Conservation (phyloP, 2,113 vertebrate genomes). For the Rattus rattus region DNA sequence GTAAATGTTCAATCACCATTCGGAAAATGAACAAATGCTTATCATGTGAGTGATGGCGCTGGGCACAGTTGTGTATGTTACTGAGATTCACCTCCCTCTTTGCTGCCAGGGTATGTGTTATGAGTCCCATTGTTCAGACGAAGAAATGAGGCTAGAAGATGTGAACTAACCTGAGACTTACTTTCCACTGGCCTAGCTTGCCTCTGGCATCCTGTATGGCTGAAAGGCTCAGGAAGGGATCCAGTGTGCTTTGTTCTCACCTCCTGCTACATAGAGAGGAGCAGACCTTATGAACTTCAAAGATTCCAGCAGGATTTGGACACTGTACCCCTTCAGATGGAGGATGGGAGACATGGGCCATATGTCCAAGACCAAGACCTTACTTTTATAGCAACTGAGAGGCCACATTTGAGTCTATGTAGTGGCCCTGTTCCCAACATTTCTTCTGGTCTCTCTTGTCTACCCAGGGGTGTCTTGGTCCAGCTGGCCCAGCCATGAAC, state of each 20-base stretch:
- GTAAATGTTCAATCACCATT: background rate
- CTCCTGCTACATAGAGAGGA: background rate
- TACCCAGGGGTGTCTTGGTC: background rate
- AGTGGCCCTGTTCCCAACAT: background rate
- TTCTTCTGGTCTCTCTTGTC: background rate
- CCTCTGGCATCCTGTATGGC: background rate
- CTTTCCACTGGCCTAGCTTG: background rate
- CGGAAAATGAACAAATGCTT: background rate
- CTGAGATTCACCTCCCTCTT: background rate
- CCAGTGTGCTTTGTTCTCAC: background rate
- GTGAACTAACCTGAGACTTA: background rate
- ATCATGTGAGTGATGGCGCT: background rate
- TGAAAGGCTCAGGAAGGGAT: background rate
- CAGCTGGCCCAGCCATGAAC: background rate
- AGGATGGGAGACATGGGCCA: background rate
- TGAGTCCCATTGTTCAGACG: slow-evolving; percentile 4
- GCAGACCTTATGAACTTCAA: background rate
- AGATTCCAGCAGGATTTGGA: background rate
- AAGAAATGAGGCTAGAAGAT: slow-evolving; percentile 46
- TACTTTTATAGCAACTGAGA: background rate
- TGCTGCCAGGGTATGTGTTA: background rate
- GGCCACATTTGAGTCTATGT: background rate
- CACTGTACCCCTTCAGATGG: background rate
- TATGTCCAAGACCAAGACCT: background rate
- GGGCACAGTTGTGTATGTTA: background rate